phyloP scores from a whole-genome alignment of 2,113 vertebrate genomes.

The Lophura nycthemera region DNA sequence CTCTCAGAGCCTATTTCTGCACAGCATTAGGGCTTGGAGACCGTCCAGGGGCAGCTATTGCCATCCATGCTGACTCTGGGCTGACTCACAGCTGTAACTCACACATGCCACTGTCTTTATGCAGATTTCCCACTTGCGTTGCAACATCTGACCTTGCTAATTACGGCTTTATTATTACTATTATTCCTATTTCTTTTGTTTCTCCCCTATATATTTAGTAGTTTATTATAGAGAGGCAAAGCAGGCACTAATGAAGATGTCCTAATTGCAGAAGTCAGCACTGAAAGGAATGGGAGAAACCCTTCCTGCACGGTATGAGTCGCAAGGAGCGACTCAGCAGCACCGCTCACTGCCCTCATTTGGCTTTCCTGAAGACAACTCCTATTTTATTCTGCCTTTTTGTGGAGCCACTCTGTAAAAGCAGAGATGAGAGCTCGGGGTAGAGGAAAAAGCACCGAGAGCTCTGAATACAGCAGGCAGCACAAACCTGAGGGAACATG shows the following conservation, averaged over 20 bases:
- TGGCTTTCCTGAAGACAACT: background rate
- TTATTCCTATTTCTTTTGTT: constrained; percentile 30
- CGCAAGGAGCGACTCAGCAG: background rate
- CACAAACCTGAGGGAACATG: background rate
- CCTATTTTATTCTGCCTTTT: background rate
- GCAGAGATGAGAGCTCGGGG: background rate
- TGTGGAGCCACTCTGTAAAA: background rate
- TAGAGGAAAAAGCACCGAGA: fast-evolving
- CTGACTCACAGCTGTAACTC: constrained; percentile 62
- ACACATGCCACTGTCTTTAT: constrained; percentile 27
- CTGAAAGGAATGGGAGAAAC: background rate
- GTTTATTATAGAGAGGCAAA: background rate
- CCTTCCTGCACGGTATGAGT: background rate
- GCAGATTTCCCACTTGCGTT: constrained; percentile 12
- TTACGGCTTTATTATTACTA: constrained; percentile 38
- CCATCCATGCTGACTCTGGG: constrained; percentile 6
- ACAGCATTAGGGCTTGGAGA: background rate
- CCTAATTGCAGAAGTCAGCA: background rate
- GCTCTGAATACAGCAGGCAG: fast-evolving
- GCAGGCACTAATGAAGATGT: constrained; percentile 43
- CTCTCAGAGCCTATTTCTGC: constrained; percentile 4
- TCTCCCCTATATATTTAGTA: constrained; percentile 55
- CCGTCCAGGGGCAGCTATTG: constrained; percentile 24
- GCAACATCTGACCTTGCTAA: constrained; percentile 55
- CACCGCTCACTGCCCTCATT: fast-evolving